phyloP scores from a whole-genome alignment of 2,797 vertebrate genomes.

The Macrochelys suwanniensis region DNA sequence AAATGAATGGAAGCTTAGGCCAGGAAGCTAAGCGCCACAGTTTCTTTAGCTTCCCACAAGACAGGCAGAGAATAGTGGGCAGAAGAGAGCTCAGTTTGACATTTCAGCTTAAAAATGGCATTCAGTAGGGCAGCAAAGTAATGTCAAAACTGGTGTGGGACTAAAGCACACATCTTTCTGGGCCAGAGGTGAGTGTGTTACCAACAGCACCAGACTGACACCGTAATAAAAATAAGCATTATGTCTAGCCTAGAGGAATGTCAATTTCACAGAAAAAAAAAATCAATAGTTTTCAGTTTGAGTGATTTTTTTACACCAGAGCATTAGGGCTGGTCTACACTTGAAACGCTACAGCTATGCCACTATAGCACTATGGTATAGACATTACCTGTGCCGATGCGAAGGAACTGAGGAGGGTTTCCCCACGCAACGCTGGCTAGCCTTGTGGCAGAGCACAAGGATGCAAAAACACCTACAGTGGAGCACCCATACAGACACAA shows the following conservation, averaged over 20 bases:
- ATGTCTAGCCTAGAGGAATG: slow-evolving; percentile 56
- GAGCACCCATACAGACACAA: no score
- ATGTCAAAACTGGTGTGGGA: slow-evolving; percentile 45
- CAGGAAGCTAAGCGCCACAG: slow-evolving; percentile 21
- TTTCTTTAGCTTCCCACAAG: not conserved
- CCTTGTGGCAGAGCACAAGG: no score
- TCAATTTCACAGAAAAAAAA: slow-evolving; percentile 48
- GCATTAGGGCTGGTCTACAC: not conserved
- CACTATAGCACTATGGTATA: not conserved
- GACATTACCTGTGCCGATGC: not conserved
- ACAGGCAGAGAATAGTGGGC: not conserved
- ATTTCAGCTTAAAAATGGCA: slow-evolving; percentile 49
- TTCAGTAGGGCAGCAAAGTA: slow-evolving; percentile 18
- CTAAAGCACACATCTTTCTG: slow-evolving; percentile 36
- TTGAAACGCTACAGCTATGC: not conserved
- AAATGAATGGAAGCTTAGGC: slow-evolving; percentile 26
- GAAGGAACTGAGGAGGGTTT: no score
- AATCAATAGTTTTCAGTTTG: slow-evolving; percentile 62
- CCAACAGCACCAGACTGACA: slow-evolving; percentile 53
- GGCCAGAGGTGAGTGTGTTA: slow-evolving; percentile 63
- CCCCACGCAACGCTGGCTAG: no score
- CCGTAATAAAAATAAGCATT: slow-evolving; percentile 71
- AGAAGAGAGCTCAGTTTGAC: slow-evolving; percentile 38
- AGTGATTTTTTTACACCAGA: slow-evolving; percentile 58
- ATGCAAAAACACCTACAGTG: no score